A percentile compares a stretch with the other conserved stretches of the same genome.
These are phyloP conservation scores for Panthera tigris DNA, from an alignment of 2,113 vertebrate genomes.

Conservation along the genomic window DNA sequence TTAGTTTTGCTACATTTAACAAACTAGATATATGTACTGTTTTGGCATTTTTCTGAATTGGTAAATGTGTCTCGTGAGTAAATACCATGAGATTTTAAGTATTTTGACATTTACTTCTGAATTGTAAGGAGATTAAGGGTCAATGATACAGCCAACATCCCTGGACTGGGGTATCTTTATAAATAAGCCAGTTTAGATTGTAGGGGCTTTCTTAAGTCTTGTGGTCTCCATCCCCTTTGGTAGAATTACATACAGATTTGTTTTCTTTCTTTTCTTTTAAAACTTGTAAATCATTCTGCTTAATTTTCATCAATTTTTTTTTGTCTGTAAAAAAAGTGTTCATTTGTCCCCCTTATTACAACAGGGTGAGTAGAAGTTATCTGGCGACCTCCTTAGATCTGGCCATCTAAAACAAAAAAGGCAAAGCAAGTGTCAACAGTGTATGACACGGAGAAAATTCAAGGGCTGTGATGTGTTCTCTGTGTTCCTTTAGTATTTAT, in stretches of 20 bases:
- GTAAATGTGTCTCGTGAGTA: constrained; percentile 20
- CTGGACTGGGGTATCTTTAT: neutral
- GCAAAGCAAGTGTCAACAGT: neutral
- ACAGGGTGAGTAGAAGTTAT: neutral
- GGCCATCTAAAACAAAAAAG: neutral
- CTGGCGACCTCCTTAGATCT: neutral
- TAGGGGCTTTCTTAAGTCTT: neutral
- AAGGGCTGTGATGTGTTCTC: neutral
- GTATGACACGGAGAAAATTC: neutral
- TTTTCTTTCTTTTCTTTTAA: neutral
- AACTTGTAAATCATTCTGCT: neutral
- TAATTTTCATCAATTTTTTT: neutral
- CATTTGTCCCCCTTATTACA: neutral
- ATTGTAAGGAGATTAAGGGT: neutral
- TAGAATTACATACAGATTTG: neutral
- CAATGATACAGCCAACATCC: neutral
- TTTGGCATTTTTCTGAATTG: neutral
- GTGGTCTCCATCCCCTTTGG: neutral
- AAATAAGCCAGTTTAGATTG: neutral
- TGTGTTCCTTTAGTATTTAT: neutral
- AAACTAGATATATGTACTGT: neutral
- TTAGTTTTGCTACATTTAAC: constrained; percentile 23
- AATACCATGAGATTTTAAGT: neutral
- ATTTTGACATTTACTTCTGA: constrained; percentile 20
- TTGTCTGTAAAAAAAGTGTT: neutral